Evolutionary conservation across 1,140 invertebrate genomes (phyloP).

Genomic region (Aphaenogaster ashmeadi): DNA sequence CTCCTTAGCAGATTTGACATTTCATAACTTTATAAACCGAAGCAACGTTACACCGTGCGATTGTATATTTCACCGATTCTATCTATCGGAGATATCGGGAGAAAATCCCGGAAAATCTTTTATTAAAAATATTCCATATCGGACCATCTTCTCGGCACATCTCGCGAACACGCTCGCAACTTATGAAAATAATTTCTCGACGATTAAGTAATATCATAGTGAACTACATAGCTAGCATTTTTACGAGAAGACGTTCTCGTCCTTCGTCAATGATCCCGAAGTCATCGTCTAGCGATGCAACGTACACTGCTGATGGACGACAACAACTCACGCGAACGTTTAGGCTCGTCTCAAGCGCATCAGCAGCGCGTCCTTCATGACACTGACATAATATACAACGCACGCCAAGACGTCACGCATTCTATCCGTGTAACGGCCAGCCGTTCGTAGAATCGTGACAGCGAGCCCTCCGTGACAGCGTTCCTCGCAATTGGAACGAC

Average conservation of each 20-base stretch:
- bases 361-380: constrained; percentile 42
- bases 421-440: constrained; percentile 64
- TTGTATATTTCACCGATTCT: neutral
- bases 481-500: constrained; percentile 59
- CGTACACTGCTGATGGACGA: constrained; percentile 6
- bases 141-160: neutral
- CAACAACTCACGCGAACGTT: constrained; percentile 5
- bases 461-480: constrained; percentile 35
- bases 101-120: constrained; percentile 19
- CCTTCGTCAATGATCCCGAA: constrained; percentile 21
- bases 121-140: constrained; percentile 24
- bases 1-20: neutral
- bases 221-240: constrained; percentile 36
- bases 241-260: constrained; percentile 19
- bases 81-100: constrained; percentile 7
- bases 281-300: neutral
- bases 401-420: constrained; percentile 46
- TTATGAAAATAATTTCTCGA: constrained; percentile 37
- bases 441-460: constrained; percentile 62
- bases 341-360: constrained; percentile 23
- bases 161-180: constrained; percentile 10
- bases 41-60: neutral
- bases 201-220: constrained; percentile 51
- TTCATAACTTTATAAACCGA: constrained; percentile 6
- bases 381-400: constrained; percentile 51